Base-by-base conservation (phyloP, 2,888 invertebrate species). In the Ophion ventricosus region DNA sequence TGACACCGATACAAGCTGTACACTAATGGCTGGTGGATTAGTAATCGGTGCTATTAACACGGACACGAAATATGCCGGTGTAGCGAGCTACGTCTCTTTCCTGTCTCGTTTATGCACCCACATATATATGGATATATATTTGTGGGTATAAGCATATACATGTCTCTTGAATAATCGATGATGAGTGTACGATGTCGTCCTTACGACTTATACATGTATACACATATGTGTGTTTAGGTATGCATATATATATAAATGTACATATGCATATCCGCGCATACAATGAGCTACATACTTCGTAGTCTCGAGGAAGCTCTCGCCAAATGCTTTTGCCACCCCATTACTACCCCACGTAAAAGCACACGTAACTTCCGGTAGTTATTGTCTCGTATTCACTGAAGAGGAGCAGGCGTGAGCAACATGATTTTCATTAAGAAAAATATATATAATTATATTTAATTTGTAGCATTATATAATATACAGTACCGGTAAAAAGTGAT, bases 1-100 rank as follows among this genome's bases (percentile, higher is more conserved):
- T 72, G 59, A 67, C 49, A 70, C 73, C 73, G 57, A 84, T 75
- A 72, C 69, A 80, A 61, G 77, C 85, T 85, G 88, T 86, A 85
- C 87, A 86, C 87, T 88, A 89, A 90, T 90, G 87, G 87, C 82
- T 86, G 83, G 67, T 75, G 85, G 82, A 83, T 73, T 87, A 85
- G 88, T 88, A 88, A 90, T 90, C 88, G 87, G 82, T 86, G 87
- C 90, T 87, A 88, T 89, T 89, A 89, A 76, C 84, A 73, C 83
- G 75, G 77, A 72, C 29, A 63, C 14, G 85, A 85, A 85, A 43
- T 14, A 84, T 78, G 79, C 74, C 83, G 66, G 74, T 84, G 81
- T 77, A 64, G 40, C 77, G 26, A 57, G 66, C 64, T 43, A 67
- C 83, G 83, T 83, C 67, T 64, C 59, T 61, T 82, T 61, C 73